Evolutionary conservation across 2,888 invertebrate genomes (phyloP), one percentile per base, ranked within the genome.

Genomic region (Oxystoma pomonae): DNA sequence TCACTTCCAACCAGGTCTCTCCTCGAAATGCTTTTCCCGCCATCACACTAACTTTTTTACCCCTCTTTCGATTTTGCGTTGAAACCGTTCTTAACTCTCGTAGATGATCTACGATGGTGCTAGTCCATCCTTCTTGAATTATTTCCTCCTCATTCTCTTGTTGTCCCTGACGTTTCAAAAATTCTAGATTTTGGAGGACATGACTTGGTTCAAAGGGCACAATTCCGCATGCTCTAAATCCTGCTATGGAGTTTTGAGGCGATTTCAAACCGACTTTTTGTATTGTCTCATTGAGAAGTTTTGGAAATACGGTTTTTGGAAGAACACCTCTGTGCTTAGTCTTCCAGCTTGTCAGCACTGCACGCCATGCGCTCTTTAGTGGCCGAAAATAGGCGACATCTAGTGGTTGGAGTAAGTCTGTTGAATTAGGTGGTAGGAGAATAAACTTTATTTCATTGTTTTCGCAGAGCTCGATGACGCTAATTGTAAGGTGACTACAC

Each of bases 241-340:
- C 57, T 16, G 57, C 57, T 20, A 20, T 3, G 7, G 57, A 20
- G 16, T 57, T 57, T 57, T 7, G 9, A 9, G 2, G 2, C 9
- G 57, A 57, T 57, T 22, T 57, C 1, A 3, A 17, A 9, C 58
- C 58, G 1, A 58, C 16, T 1, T 1, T 58, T 17, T 35, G 3
- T n/a, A 58, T 58, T 12, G 58, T 16, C 22, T 58, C 18, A 35
- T 22, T 58, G 16, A 58, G n/a, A n/a, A n/a, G n/a, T n/a, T n/a
- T n/a, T n/a, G n/a, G n/a, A n/a, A n/a, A n/a, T n/a, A n/a, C n/a
- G n/a, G n/a, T n/a, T n/a, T n/a, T n/a, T n/a, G n/a, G n/a, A n/a
- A n/a, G n/a, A n/a, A n/a, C n/a, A n/a, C n/a, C n/a, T n/a, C n/a
- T n/a, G n/a, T n/a, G n/a, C n/a, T n/a, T n/a, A n/a, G n/a, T n/a